Evolutionary conservation across 1,140 invertebrate species (phyloP), one percentile per base, ranked within the genome.

Genomic region (Triops longicaudatus): DNA sequence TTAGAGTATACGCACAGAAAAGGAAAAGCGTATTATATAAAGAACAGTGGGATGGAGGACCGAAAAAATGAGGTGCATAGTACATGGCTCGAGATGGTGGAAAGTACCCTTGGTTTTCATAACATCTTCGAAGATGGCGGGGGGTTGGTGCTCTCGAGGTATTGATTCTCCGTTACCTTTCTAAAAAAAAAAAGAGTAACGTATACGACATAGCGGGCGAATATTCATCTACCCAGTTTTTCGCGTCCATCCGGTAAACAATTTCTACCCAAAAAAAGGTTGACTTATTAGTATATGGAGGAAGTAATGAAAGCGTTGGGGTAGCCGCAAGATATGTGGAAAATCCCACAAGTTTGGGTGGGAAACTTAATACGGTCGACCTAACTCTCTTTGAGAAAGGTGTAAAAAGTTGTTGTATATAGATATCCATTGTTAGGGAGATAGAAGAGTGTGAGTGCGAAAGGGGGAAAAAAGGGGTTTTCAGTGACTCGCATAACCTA

Each of bases 81-180:
- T 50, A 50, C 11, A 50, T 14, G 44, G 44, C 22, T 14, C 14
- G 22, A 22, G 50, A 63, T 63, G 14, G 17, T 63, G 14, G 17
- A 22, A 63, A 63, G 50, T 63, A 63, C 50, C 50, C 50, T 63
- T 63, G 50, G 50, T 63, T 63, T 63, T 63, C 50, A 63, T 17
- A 63, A 22, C 50, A 63, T 63, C 50, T 63, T 63, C 6, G 50
- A 63, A 63, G 50, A 63, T 22, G 50, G 50, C 50, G 50, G 50
- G 50, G 50, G 50, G 50, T 63, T 63, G 50, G 50, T 63, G 17
- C 50, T 63, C 50, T 63, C 50, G 22, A 63, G 50, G 50, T 63
- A 63, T 63, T 63, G 50, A 63, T 63, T 63, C 50, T 22, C 50
- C 9, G 50, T 63, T 63, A 63, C 50, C 22, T 22, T 17, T 10